Conservation (phyloP, 2,797 vertebrate genomes). For the Momotus momota region DNA sequence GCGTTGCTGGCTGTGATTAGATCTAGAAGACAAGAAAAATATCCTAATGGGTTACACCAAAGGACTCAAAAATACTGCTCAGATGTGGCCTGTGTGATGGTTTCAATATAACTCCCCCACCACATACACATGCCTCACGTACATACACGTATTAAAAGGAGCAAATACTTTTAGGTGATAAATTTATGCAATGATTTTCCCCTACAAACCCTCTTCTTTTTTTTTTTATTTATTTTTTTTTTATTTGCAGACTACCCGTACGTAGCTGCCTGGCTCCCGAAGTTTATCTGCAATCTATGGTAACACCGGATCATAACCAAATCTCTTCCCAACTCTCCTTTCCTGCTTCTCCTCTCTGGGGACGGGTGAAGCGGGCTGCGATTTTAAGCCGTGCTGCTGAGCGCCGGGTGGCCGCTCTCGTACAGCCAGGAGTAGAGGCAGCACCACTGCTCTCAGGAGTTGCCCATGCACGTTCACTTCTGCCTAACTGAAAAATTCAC, state of each 20-base stretch:
- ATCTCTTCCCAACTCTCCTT: background rate
- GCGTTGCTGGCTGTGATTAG: slow-evolving; percentile 62
- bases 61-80: background rate
- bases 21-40: slow-evolving; percentile 67
- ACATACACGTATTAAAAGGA: background rate
- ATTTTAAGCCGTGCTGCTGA: background rate
- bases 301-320: accelerated
- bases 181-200: background rate
- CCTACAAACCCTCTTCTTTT: accelerated
- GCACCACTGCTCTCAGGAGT: background rate
- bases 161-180: background rate
- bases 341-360: background rate
- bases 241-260: accelerated
- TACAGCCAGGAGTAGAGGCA: background rate
- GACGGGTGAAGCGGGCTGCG: accelerated
- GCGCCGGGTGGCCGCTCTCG: background rate
- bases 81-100: background rate
- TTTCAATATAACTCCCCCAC: accelerated
- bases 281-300: background rate
- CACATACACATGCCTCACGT: accelerated
- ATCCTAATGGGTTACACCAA: slow-evolving; percentile 35
- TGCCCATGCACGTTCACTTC: background rate
- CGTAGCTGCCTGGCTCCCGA: accelerated
- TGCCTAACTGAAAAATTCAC: background rate
- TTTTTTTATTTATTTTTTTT: background rate